Percentiles rank a stretch among this genome's conserved stretches.
Conservation (phyloP, 1,140 invertebrate species). For the Vanessa tameamea region DNA sequence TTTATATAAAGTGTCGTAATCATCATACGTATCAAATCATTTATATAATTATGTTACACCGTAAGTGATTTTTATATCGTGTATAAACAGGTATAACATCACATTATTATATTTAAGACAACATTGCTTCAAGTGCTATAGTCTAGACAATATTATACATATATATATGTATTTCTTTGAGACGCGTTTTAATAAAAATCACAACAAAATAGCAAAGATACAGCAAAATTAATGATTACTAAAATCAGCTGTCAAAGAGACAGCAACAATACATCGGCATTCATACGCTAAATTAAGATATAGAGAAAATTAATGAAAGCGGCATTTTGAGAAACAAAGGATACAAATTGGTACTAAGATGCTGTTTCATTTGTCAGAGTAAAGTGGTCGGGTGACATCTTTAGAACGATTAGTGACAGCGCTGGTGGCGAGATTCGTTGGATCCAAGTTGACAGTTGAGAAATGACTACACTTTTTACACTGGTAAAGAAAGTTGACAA, state of each 20-base stretch:
- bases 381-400: slow-evolving; percentile 45
- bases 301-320: slow-evolving; percentile 51
- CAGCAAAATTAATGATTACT: slow-evolving; percentile 14
- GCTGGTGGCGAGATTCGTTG: slow-evolving; percentile 8
- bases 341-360: slow-evolving; percentile 47
- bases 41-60: too few species aligned
- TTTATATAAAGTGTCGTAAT: too few species aligned
- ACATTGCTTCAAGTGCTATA: too few species aligned
- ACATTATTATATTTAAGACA: too few species aligned
- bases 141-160: neutral
- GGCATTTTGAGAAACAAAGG: slow-evolving; percentile 39
- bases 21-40: too few species aligned
- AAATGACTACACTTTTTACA: neutral
- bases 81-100: too few species aligned
- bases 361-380: slow-evolving; percentile 58
- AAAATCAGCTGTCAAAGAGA: slow-evolving; percentile 17
- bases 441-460: slow-evolving; percentile 6
- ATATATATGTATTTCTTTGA: neutral
- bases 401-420: slow-evolving; percentile 36
- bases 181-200: neutral
- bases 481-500: neutral
- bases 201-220: neutral
- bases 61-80: too few species aligned
- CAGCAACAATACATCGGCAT: slow-evolving; percentile 27
- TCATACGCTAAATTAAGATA: slow-evolving; percentile 52